Evolutionary conservation across 2,888 invertebrate species (phyloP).

Genomic region (Machimus atricapillus): DNA sequence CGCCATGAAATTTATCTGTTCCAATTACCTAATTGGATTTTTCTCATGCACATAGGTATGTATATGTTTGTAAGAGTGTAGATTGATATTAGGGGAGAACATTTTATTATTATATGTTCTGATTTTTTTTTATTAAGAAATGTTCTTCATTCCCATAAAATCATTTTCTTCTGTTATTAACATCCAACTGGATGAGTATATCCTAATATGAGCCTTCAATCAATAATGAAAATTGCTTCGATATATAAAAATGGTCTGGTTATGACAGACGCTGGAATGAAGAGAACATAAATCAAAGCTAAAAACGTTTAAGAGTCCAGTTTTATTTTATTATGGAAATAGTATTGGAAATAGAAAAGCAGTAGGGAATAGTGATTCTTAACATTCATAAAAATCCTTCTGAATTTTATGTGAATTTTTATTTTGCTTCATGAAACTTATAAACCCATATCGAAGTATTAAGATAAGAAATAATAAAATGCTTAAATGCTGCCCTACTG

Average conservation of each 20-base stretch:
- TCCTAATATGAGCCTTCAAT: background rate
- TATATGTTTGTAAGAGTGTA: too few relatives aligned
- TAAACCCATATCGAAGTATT: background rate
- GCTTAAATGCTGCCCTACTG: background rate
- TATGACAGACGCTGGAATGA: background rate
- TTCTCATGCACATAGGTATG: too few relatives aligned
- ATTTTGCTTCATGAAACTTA: background rate
- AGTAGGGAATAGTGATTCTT: background rate
- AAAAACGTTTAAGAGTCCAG: background rate
- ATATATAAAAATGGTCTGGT: background rate
- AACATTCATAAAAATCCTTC: background rate
- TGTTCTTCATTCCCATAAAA: background rate
- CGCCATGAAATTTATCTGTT: too few relatives aligned
- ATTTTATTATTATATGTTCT: background rate
- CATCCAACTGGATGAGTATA: background rate
- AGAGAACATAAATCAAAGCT: background rate
- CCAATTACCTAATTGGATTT: too few relatives aligned
- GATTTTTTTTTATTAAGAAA: background rate
- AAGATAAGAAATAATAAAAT: background rate
- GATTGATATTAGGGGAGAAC: too few relatives aligned
- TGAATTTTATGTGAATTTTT: background rate
- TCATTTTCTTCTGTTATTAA: background rate
- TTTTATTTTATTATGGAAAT: background rate
- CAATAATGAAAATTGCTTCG: background rate
- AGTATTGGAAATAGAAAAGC: background rate